A percentile compares a stretch with the other conserved stretches of the same genome.
Conservation (phyloP, 1,140 invertebrate species). For the Caerostris darwini region DNA sequence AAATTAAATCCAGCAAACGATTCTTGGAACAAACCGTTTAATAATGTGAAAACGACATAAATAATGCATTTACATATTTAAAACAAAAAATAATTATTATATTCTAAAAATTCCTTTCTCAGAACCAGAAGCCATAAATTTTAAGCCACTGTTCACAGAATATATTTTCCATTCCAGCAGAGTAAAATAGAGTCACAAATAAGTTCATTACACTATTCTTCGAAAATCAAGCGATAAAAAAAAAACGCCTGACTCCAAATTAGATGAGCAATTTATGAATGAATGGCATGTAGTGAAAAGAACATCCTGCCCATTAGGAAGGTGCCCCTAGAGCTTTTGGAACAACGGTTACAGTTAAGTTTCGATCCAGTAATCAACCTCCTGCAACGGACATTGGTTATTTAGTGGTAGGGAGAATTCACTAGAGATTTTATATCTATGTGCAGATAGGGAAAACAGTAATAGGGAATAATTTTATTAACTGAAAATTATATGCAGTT, state of each 20-base stretch:
- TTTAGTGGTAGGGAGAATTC: neutral
- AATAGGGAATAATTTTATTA: too few relatives aligned
- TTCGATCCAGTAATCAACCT: neutral
- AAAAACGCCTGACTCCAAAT: neutral
- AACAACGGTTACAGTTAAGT: neutral
- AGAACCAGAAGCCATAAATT: neutral
- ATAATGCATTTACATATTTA: too few relatives aligned
- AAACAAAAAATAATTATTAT: too few relatives aligned
- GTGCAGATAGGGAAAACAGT: too few relatives aligned
- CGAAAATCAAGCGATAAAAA: constrained; percentile 12
- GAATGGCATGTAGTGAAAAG: neutral
- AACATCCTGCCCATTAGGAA: constrained; percentile 24
- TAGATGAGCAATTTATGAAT: neutral
- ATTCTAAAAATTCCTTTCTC: neutral
- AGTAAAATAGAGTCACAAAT: neutral
- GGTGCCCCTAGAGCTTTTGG: neutral
- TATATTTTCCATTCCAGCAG: neutral
- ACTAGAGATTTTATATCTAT: too few relatives aligned
- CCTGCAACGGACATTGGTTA: neutral
- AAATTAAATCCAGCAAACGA: too few relatives aligned
- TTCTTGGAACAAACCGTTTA: too few relatives aligned
- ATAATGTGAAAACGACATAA: too few relatives aligned
- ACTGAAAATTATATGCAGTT: too few relatives aligned
- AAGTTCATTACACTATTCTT: neutral
- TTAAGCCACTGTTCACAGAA: neutral